Percentiles rank a stretch among this genome's conserved stretches.
These are phyloP conservation scores for Platichthys stellatus DNA, from an alignment of 2,113 vertebrate species.

Conservation along the genomic window DNA sequence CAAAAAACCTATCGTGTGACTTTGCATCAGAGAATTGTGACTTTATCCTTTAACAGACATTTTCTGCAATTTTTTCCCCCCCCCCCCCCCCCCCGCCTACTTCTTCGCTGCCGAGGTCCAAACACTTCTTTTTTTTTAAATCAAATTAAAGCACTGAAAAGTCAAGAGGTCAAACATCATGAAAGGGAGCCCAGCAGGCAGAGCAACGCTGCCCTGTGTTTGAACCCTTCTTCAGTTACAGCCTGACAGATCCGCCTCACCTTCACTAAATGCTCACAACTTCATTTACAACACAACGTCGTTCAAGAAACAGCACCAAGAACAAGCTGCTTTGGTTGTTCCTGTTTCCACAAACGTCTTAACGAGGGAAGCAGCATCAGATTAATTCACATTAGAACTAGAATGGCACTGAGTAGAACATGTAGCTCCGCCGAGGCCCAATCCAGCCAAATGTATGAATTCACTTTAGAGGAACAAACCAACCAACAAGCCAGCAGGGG, in stretches of 20 bases:
- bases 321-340: not conserved
- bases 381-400: not conserved
- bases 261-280: not conserved
- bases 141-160: conserved; percentile 25
- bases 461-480: no score
- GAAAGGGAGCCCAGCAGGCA: conserved; percentile 34
- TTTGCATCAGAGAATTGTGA: not conserved
- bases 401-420: not conserved
- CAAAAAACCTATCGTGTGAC: not conserved
- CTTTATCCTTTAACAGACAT: not conserved
- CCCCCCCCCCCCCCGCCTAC: not conserved
- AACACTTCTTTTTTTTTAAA: not conserved
- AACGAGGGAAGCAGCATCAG: no score
- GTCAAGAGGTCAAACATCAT: conserved; percentile 50
- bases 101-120: not conserved
- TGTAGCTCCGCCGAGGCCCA: no score
- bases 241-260: conserved; percentile 5
- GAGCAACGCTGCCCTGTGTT: conserved; percentile 53
- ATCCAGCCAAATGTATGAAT: no score
- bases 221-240: conserved; percentile 65
- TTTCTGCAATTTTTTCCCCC: no score
- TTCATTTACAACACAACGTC: not conserved
- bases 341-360: not conserved
- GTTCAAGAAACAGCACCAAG: no score
- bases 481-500: no score